Evolutionary conservation across 2,797 vertebrate species (phyloP).

Genomic region (Poeciliopsis infans): DNA sequence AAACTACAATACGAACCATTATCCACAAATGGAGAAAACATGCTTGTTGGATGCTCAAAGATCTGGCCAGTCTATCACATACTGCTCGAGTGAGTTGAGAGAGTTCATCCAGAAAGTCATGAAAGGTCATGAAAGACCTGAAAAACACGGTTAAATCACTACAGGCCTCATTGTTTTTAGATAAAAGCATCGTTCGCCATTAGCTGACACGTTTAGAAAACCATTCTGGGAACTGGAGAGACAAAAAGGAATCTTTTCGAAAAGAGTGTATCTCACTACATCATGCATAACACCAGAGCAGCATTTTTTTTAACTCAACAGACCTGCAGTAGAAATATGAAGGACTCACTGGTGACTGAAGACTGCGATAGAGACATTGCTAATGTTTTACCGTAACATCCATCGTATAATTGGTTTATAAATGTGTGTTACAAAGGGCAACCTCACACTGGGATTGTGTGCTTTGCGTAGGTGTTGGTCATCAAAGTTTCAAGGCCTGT

Average conservation of each 20-base stretch:
- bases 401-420: background rate
- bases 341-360: too few species aligned
- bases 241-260: background rate
- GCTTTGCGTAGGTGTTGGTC: slow-evolving; percentile 50
- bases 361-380: too few species aligned
- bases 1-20: background rate
- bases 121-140: background rate
- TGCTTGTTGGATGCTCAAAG: background rate
- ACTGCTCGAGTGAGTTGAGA: background rate
- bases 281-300: background rate
- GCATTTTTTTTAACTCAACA: background rate
- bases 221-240: background rate
- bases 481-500: slow-evolving; percentile 72
- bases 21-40: background rate
- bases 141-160: background rate
- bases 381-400: background rate
- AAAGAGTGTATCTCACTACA: background rate
- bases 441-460: background rate
- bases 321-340: background rate
- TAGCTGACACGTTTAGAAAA: background rate
- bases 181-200: background rate
- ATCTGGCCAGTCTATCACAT: background rate
- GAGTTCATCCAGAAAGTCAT: background rate
- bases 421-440: background rate
- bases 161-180: background rate